Conservation (phyloP, 2,797 vertebrate genomes). For the Alca torda region DNA sequence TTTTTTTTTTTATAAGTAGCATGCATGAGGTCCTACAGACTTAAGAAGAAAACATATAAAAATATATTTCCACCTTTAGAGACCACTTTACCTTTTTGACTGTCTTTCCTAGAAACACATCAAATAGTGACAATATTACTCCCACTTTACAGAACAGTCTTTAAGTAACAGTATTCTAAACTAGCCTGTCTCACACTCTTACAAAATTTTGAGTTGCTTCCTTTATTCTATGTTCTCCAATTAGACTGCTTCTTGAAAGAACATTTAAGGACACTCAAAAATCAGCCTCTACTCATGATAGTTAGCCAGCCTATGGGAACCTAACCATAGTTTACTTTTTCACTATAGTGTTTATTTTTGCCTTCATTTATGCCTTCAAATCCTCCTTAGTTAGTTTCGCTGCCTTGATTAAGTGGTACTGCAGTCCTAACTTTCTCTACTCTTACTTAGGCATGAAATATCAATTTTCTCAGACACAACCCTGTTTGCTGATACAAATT, state of each 20-base stretch:
- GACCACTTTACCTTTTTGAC: background rate
- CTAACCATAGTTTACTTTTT: background rate
- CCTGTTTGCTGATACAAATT: background rate
- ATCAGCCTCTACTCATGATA: background rate
- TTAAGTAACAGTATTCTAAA: background rate
- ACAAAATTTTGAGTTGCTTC: background rate
- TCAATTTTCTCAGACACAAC: background rate
- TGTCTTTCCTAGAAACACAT: background rate
- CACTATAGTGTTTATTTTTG: background rate
- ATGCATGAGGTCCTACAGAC: background rate
- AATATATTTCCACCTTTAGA: background rate
- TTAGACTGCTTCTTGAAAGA: background rate
- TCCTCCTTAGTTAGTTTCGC: background rate
- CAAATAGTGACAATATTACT: background rate
- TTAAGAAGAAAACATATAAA: background rate
- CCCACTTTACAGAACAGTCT: background rate
- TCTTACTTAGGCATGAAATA: background rate
- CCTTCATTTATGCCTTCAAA: background rate
- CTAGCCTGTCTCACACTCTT: background rate
- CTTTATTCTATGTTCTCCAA: background rate
- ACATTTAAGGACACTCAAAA: background rate
- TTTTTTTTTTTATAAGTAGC: background rate
- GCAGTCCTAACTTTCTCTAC: background rate
- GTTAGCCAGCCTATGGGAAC: background rate
- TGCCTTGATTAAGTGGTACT: background rate